Evolutionary conservation across 2,113 vertebrate genomes (phyloP), one percentile per base, ranked within the genome.

Genomic region (Otis tarda): DNA sequence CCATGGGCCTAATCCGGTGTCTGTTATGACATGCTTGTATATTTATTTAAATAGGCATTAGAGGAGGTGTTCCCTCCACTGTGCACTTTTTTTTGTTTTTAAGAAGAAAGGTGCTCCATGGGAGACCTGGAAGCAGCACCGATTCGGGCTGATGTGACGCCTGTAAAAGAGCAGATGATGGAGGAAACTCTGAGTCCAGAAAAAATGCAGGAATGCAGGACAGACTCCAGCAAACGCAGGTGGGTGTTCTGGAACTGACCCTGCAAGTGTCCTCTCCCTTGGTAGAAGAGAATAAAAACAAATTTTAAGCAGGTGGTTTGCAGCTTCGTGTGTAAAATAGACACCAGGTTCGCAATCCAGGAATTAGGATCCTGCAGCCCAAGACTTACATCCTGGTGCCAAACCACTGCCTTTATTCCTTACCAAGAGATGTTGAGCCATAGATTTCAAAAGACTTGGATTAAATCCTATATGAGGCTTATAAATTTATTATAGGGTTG

Each of bases 61-160:
- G 27, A 28, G 31, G 70, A 83, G 33, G 7, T 31, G 35, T 12
- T 81, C 23, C 45, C 78, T 52, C n/a, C 55, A 11, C 15, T 21
- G 8, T 23, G 9, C 14, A 28, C 0, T 4, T 6, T 1, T 3
- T 8, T 87, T 52, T 65, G 47, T 37, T 68, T 73, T 59, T 25
- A 63, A 95, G 87, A 2, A 64, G 90, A 9, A 68, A 39, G 56
- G 8, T 25, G n/a, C 2, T 0, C 25, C 19, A 0, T 1, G 1
- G 60, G 47, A 30, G 75, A n/a, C 35, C 16, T 14, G 45, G 87
- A 89, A 52, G 45, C 20, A 3, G n/a, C 3, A 0, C 2, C 6
- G 0, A 6, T 2, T 23, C 1, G 0, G 5, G 30, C 59, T 71
- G 68, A 6, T 17, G 59, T 6, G 30, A 74, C 8, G 28, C 61